Evolutionary conservation across 2,113 vertebrate genomes (phyloP).

Genomic region (Egretta garzetta): DNA sequence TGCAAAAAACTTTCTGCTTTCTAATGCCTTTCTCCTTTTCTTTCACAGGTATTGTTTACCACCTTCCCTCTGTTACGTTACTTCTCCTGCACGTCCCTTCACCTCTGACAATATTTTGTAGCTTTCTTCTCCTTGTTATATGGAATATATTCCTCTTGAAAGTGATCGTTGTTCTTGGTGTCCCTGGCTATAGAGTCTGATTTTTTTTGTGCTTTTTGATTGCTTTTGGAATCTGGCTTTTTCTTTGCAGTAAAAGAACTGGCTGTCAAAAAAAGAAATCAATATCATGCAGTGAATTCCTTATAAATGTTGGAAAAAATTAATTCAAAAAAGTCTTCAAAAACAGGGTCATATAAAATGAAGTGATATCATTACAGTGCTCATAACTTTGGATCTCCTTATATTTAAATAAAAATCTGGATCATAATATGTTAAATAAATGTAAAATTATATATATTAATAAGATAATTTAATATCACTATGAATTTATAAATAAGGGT

Average conservation of each 20-base stretch:
- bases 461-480: neutral
- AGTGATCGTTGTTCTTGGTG: neutral
- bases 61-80: neutral
- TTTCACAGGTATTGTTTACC: neutral
- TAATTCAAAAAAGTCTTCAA: neutral
- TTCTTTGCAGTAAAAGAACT: neutral
- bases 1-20: neutral
- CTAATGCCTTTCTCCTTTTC: neutral
- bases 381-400: neutral
- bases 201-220: neutral
- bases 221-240: neutral
- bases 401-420: conserved; percentile 9
- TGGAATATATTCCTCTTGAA: neutral
- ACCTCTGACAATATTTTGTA: neutral
- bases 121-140: neutral
- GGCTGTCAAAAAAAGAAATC: neutral
- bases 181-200: neutral
- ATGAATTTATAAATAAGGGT: neutral
- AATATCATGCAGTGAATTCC: neutral
- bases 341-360: neutral
- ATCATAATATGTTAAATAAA: neutral
- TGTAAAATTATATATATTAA: neutral
- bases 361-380: neutral
- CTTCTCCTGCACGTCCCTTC: neutral
- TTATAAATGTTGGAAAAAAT: neutral